These are phyloP conservation scores for Tiaroga cobitis DNA, from an alignment of 2,797 vertebrate genomes.

Conservation along the genomic window DNA sequence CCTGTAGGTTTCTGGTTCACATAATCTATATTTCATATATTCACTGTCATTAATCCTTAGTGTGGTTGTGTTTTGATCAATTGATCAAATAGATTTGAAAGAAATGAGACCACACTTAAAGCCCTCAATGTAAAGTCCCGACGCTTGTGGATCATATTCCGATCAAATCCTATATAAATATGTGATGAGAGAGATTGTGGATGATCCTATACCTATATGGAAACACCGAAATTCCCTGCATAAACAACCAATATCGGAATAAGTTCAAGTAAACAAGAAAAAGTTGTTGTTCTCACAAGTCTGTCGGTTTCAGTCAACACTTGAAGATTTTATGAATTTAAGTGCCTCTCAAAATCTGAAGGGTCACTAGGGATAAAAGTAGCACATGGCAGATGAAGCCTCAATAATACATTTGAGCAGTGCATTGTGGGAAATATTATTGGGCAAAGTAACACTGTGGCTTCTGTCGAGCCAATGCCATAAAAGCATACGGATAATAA, in stretches of 20 bases:
- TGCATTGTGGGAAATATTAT: constrained; percentile 45
- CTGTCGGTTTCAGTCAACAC: constrained; percentile 28
- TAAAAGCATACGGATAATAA: constrained; percentile 15
- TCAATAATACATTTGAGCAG: constrained; percentile 29
- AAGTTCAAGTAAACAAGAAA: constrained; percentile 9
- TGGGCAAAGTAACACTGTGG: constrained; percentile 22
- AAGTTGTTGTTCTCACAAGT: constrained; percentile 31
- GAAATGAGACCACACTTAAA: not conserved
- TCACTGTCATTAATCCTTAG: not conserved
- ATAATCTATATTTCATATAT: constrained; percentile 25
- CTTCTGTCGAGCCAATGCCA: constrained; percentile 10
- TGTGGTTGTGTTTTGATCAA: not conserved
- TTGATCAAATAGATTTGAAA: not conserved
- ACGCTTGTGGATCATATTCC: constrained; percentile 19
- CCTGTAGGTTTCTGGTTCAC: not conserved
- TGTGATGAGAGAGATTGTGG: not conserved
- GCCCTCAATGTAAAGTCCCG: constrained; percentile 59
- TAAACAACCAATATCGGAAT: not conserved
- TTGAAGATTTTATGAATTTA: constrained; percentile 49
- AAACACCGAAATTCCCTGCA: not conserved
- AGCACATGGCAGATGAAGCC: constrained; percentile 20
- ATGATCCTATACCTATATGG: not conserved
- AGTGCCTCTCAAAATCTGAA: constrained; percentile 44
- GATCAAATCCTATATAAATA: constrained; percentile 7
- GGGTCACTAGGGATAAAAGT: constrained; percentile 29